Percentiles rank a stretch among this genome's conserved stretches.
These are phyloP conservation scores for Plecturocebus donacophilus DNA, from an alignment of 2,113 vertebrate genomes.

Conservation along the genomic window DNA sequence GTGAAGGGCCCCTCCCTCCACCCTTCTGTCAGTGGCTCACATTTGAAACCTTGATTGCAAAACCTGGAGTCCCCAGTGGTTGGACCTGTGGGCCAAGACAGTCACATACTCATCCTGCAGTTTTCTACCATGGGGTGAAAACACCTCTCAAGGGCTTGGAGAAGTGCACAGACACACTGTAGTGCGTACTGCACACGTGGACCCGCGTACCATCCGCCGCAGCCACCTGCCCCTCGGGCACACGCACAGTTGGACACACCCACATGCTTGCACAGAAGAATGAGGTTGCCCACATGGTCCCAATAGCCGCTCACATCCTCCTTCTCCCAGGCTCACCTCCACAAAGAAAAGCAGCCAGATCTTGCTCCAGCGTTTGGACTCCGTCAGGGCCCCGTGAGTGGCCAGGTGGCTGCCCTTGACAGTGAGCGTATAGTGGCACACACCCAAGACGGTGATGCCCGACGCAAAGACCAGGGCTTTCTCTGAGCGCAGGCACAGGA, in stretches of 20 bases:
- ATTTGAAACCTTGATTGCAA: neutral
- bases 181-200: neutral
- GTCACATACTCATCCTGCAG: too few relatives aligned
- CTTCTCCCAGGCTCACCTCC: conserved; percentile 86
- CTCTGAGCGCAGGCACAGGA: conserved; percentile 89
- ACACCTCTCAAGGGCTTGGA: neutral
- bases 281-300: accelerated
- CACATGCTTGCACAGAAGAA: accelerated
- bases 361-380: conserved; percentile 88
- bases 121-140: neutral
- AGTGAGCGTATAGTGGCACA: conserved; percentile 89
- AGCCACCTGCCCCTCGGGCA: neutral
- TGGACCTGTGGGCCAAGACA: neutral
- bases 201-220: too few relatives aligned
- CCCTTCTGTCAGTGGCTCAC: neutral
- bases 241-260: neutral
- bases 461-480: conserved; percentile 80
- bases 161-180: neutral
- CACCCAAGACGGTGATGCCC: conserved; percentile 88
- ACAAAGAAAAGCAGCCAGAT: conserved; percentile 94
- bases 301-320: neutral
- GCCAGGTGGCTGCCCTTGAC: conserved; percentile 95
- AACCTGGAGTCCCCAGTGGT: neutral
- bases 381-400: conserved; percentile 90
- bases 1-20: too few relatives aligned